phyloP scores from a whole-genome alignment of 2,888 invertebrate species.

The Protonemura montana region DNA sequence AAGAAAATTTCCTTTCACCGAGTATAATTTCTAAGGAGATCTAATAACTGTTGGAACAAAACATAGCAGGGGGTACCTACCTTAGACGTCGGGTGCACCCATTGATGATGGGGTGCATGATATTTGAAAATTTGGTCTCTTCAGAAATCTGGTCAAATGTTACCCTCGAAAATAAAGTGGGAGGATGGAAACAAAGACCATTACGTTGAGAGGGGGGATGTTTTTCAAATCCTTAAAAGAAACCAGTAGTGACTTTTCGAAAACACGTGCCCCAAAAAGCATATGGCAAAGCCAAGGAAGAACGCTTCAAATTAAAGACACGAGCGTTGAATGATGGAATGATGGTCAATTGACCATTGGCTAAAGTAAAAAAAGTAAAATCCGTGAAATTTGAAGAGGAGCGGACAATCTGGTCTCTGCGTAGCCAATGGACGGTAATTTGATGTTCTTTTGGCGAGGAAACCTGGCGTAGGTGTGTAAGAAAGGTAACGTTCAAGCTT shows the following conservation, averaged over 20 bases:
- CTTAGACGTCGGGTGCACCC: background rate
- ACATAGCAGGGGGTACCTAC: constrained; percentile 22
- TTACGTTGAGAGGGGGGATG: background rate
- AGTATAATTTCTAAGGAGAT: constrained; percentile 35
- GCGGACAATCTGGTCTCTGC: background rate
- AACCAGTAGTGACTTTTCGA: constrained; percentile 20
- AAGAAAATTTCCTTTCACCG: background rate
- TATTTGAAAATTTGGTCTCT: constrained; percentile 20
- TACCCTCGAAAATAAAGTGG: constrained; percentile 28
- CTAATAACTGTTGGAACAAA: constrained; percentile 35
- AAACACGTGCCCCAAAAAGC: constrained; percentile 15
- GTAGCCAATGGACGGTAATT: background rate
- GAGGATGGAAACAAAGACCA: constrained; percentile 22
- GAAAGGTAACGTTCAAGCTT: background rate
- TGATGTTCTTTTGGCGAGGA: background rate
- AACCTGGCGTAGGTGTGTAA: background rate
- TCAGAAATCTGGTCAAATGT: constrained; percentile 17
- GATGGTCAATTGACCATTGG: constrained; percentile 27
- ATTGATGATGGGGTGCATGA: constrained; percentile 35
- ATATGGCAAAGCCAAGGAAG: constrained; percentile 15
- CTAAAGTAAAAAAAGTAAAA: background rate
- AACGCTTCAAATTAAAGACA: background rate
- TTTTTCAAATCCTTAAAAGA: background rate
- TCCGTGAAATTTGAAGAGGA: background rate
- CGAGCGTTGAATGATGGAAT: background rate